phyloP scores from a whole-genome alignment of 30 jellyfish, hydroid and myxozoan genomes.

The Morbakka virulenta region DNA sequence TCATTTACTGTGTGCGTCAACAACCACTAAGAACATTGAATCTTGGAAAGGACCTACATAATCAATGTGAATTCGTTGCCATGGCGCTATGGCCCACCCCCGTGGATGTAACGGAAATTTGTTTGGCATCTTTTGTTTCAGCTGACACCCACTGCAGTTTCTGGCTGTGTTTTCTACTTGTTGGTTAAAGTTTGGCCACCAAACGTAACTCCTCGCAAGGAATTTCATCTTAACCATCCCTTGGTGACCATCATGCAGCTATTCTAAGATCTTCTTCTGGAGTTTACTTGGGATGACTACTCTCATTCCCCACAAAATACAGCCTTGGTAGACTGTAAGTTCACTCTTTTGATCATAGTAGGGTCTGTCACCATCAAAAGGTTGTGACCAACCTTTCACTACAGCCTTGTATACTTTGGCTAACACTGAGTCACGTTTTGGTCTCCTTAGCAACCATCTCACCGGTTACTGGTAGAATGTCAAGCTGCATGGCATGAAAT shows the following conservation, averaged over 20 bases:
- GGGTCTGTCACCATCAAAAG: background rate
- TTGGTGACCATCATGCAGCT: too few relatives aligned
- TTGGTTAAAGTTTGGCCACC: constrained; percentile 5
- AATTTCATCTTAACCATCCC: too few relatives aligned
- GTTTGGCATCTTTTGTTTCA: background rate
- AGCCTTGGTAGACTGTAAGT: background rate
- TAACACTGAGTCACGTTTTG: background rate
- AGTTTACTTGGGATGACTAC: constrained; percentile 10
- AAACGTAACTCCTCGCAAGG: background rate
- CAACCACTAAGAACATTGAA: background rate
- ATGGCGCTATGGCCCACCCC: too few relatives aligned
- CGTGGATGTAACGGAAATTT: too few relatives aligned
- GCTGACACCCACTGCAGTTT: constrained; percentile 1
- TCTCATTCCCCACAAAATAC: background rate
- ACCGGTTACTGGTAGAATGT: too few relatives aligned
- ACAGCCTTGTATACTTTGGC: background rate
- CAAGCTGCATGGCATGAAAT: too few relatives aligned
- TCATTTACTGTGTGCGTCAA: constrained; percentile 35
- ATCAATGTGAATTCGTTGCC: background rate
- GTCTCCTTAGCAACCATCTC: background rate
- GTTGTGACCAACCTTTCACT: background rate
- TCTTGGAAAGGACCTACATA: constrained; percentile 33
- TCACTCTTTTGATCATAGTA: background rate
- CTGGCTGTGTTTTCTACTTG: background rate
- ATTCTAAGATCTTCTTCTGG: too few relatives aligned